Evolutionary conservation across 2,113 vertebrate species (phyloP), one percentile per base, ranked within the genome.

Genomic region (Puntigrus tetrazona): DNA sequence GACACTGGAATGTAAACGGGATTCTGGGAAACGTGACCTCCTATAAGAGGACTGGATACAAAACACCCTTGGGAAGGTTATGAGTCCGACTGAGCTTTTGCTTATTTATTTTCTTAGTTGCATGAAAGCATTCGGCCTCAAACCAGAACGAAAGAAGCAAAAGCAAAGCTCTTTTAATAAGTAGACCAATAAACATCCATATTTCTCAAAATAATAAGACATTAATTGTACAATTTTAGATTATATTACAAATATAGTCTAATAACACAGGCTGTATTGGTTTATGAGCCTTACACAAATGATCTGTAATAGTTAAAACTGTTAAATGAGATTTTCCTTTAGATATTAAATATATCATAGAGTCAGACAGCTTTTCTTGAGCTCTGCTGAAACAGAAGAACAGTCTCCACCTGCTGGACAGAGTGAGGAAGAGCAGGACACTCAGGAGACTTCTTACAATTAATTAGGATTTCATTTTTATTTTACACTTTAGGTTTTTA

Each of bases 401-500:
- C 74, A 92, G 93, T 92, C 93, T 93, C 94, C 94, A 93, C 94
- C 94, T 95, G 88, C 94, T 95, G 94, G 94, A 85, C 34, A 81
- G n/a, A n/a, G n/a, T n/a, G n/a, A n/a, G n/a, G n/a, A n/a, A n/a
- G n/a, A n/a, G n/a, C n/a, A n/a, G n/a, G n/a, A n/a, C n/a, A n/a
- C n/a, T n/a, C n/a, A n/a, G n/a, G n/a, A n/a, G n/a, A n/a, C n/a
- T n/a, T n/a, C n/a, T n/a, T n/a, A n/a, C n/a, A n/a, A n/a, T n/a
- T n/a, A n/a, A n/a, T n/a, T n/a, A n/a, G n/a, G n/a, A n/a, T n/a
- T n/a, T n/a, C n/a, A n/a, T n/a, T n/a, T n/a, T n/a, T n/a, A n/a
- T n/a, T n/a, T n/a, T n/a, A n/a, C n/a, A n/a, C n/a, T n/a, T n/a
- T n/a, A n/a, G n/a, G n/a, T n/a, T n/a, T n/a, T n/a, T n/a, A n/a